phyloP scores from a whole-genome alignment of 2,888 invertebrate species.

The Amorpha juglandis region DNA sequence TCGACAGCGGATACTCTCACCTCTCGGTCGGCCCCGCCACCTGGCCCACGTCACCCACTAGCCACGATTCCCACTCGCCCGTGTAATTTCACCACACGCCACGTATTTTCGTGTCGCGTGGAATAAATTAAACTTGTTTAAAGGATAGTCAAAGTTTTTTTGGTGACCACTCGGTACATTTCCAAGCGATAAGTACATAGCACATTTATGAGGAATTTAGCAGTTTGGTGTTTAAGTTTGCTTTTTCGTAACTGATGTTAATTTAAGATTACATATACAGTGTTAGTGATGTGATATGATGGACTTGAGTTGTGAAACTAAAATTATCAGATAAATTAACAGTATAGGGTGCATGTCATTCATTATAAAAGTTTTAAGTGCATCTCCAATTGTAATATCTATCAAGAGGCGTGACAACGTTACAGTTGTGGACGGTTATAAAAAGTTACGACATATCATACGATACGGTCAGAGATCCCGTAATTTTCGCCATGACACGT shows the following conservation, averaged over 20 bases:
- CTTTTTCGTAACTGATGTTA: neutral
- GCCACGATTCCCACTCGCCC: neutral
- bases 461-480: no score
- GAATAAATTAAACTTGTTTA: constrained; percentile 7
- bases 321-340: neutral
- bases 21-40: neutral
- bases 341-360: no score
- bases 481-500: no score
- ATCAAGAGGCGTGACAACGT: no score
- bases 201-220: neutral
- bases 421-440: no score
- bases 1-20: constrained; percentile 4
- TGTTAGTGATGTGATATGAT: no score
- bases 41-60: constrained; percentile 2
- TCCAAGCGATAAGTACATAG: neutral
- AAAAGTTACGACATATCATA: no score
- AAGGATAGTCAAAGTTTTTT: neutral
- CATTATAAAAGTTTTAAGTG: no score
- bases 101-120: neutral
- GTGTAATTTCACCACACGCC: neutral
- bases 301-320: no score
- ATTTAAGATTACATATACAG: neutral
- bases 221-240: no score
- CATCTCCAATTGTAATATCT: no score
- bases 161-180: neutral